Conservation (phyloP, 1,140 invertebrate genomes). For the Micrasema longulum region DNA sequence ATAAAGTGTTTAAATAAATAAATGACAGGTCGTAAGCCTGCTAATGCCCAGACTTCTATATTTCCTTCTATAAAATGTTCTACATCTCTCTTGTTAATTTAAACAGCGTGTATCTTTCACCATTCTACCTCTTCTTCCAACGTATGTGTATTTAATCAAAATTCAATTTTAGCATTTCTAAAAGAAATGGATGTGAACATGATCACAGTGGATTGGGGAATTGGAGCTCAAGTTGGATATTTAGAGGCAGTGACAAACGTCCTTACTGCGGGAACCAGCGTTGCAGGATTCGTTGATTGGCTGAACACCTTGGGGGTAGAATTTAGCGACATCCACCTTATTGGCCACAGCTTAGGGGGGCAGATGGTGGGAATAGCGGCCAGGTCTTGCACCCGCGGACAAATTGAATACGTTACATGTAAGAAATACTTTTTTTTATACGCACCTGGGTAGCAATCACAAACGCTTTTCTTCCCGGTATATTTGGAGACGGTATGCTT, state of each 20-base stretch:
- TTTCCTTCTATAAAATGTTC: too few relatives aligned
- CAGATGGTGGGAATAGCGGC: slow-evolving; percentile 51
- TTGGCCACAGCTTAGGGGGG: slow-evolving; percentile 54
- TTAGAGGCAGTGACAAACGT: slow-evolving; percentile 65
- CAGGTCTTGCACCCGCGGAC: slow-evolving; percentile 23
- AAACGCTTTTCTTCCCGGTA: too few relatives aligned
- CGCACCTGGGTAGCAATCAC: too few relatives aligned
- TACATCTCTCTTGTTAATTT: too few relatives aligned
- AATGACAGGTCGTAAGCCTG: too few relatives aligned
- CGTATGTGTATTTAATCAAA: too few relatives aligned
- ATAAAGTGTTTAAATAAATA: too few relatives aligned
- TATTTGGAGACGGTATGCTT: too few relatives aligned
- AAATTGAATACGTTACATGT: slow-evolving; percentile 57
- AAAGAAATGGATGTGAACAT: slow-evolving; percentile 66
- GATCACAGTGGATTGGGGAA: slow-evolving; percentile 70
- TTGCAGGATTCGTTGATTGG: slow-evolving; percentile 69
- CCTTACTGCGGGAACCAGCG: slow-evolving; percentile 63
- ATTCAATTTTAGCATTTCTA: slow-evolving; percentile 61
- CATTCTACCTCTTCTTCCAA: too few relatives aligned
- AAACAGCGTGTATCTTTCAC: too few relatives aligned
- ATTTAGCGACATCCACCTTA: slow-evolving; percentile 59
- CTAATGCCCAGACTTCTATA: too few relatives aligned
- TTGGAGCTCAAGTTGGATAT: slow-evolving; percentile 63
- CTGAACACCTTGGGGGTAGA: slow-evolving; percentile 59
- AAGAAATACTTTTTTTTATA: neutral